Evolutionary conservation across 2,797 vertebrate species (phyloP).

Genomic region (Sarcophilus harrisii): DNA sequence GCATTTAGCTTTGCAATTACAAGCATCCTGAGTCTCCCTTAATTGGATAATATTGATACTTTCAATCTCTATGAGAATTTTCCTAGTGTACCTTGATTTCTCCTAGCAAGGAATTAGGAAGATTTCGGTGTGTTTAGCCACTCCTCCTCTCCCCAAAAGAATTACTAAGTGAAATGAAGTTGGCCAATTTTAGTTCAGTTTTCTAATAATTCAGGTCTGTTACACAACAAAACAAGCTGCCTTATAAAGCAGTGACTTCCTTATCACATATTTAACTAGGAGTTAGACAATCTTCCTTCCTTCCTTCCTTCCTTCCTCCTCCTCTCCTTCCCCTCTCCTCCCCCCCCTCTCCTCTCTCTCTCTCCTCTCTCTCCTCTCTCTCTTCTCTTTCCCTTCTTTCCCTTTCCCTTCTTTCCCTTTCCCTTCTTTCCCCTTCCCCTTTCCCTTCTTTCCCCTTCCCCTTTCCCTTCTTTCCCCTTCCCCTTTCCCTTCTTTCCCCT

Average conservation of each 20-base stretch:
- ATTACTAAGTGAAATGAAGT: neutral
- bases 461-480: too few species aligned
- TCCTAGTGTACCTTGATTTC: neutral
- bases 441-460: too few species aligned
- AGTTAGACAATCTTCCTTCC: neutral
- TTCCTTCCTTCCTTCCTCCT: too few species aligned
- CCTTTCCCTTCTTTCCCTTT: too few species aligned
- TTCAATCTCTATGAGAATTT: neutral
- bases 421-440: too few species aligned
- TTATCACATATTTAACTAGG: neutral
- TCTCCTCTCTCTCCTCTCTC: too few species aligned
- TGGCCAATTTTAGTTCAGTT: neutral
- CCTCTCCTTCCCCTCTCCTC: too few species aligned
- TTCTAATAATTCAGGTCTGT: neutral
- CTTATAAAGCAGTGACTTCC: neutral
- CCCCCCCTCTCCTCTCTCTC: too few species aligned
- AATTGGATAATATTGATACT: neutral
- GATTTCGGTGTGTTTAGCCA: neutral
- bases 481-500: too few species aligned
- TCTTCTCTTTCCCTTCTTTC: too few species aligned
- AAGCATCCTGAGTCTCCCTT: neutral
- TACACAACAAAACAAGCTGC: neutral
- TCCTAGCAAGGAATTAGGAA: neutral
- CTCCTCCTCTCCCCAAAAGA: neutral
- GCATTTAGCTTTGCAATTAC: neutral